Base-by-base conservation (phyloP, 2,113 vertebrate species). In the Ophthalmolycus amberensis region DNA sequence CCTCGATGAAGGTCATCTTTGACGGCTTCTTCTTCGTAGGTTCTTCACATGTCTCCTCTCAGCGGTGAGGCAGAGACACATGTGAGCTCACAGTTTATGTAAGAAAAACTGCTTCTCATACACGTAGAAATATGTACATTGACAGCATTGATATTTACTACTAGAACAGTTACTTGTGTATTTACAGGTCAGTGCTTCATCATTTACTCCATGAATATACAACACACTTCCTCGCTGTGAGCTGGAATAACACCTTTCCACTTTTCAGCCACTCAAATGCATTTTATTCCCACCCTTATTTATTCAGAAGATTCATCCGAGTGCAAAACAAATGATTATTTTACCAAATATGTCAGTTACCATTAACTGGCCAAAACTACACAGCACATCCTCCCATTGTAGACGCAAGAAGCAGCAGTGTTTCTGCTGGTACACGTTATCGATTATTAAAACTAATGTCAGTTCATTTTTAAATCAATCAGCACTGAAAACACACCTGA, bases 1-100 rank as follows among this genome's bases (percentile, higher is more conserved):
- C 10, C 38, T 75, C 42, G 65, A 75, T 18, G 10, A 83, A 83
- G 81, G 71, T 88, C 29, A 56, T 27, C n/a, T 83, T 50, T 9
- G 9, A 22, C 50, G 34, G 54, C 62, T 46, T 68, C 32, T 73
- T 37, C 38, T 44, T 22, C 63, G 50, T 22, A 76, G 16, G 25
- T 54, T 18, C 62, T 62, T 73, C 14, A 20, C 14, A 20, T 27
- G 27, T 46, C 71, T 66, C 25, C 9, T 67, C 42, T 44, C 32
- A 18, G 12, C 44, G 42, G 4, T 62, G 14, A 22, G 9, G 25
- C 9, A 27, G 25, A 58, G 9, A 6, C 52, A 32, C 25, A 29
- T 29, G 5, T 27, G 9, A 40, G 9, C 37, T n/a, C n/a, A 22
- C 14, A 8, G 25, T 25, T 29, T 3, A 27, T 27, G 16, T 7